phyloP scores from a whole-genome alignment of 35 echinoderm and acorn worm genomes.

The Heliocidaris erythrogramma region DNA sequence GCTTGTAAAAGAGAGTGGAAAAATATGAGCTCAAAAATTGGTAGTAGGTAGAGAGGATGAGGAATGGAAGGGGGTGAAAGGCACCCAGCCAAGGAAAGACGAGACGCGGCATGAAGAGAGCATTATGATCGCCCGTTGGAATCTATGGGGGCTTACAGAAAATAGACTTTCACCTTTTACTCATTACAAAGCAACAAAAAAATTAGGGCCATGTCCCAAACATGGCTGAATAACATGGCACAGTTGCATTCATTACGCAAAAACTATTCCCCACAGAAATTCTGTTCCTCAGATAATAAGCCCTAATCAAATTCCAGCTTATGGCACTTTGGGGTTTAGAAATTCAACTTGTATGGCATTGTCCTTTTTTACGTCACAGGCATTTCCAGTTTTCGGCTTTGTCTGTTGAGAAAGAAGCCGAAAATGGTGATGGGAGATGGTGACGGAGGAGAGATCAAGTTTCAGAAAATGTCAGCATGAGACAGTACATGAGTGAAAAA shows the following conservation, averaged over 20 bases:
- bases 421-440: background rate
- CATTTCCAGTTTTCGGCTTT: background rate
- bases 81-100: background rate
- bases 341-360: constrained; percentile 10
- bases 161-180: background rate
- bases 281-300: background rate
- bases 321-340: background rate
- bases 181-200: background rate
- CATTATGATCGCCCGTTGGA: background rate
- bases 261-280: background rate
- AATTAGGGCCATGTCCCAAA: background rate
- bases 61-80: background rate
- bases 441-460: background rate
- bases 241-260: constrained; percentile 18
- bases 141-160: background rate
- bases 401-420: background rate
- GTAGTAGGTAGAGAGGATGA: background rate
- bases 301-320: constrained; percentile 9
- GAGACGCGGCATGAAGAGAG: background rate
- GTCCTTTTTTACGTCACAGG: background rate
- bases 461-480: background rate
- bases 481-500: background rate
- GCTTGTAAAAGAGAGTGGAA: background rate
- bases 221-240: constrained; percentile 16
- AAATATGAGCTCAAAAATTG: constrained; percentile 21